These are phyloP conservation scores for Augiades crinisus DNA, from an alignment of 2,888 invertebrate genomes.

Conservation along the genomic window DNA sequence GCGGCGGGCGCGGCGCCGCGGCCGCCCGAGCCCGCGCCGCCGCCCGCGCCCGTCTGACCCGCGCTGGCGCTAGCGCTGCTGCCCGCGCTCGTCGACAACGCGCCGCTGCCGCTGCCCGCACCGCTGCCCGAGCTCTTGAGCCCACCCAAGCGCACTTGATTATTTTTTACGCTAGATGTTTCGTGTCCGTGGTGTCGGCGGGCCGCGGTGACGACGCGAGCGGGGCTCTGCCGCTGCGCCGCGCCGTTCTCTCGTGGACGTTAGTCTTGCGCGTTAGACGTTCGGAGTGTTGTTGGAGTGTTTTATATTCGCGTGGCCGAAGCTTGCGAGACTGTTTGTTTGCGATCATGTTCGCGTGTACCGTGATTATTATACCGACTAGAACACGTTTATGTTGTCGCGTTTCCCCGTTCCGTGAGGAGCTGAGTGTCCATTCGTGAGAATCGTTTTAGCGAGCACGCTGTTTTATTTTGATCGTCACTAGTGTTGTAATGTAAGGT, in stretches of 20 bases:
- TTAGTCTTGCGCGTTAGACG: slow-evolving; percentile 62
- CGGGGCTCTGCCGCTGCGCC: slow-evolving; percentile 45
- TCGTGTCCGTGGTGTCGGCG: slow-evolving; percentile 56
- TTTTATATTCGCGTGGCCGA: slow-evolving; percentile 74
- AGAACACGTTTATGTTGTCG: slow-evolving; percentile 51
- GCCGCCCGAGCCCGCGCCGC: slow-evolving; percentile 91
- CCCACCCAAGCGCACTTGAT: slow-evolving; percentile 74
- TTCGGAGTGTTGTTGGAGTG: slow-evolving; percentile 67
- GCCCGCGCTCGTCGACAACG: slow-evolving; percentile 74
- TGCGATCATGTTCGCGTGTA: slow-evolving; percentile 71
- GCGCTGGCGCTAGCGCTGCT: slow-evolving; percentile 79
- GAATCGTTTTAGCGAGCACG: slow-evolving; percentile 66
- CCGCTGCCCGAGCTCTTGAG: slow-evolving; percentile 78
- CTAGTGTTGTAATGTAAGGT: slow-evolving; percentile 74
- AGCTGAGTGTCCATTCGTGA: slow-evolving; percentile 57
- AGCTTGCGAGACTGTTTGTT: slow-evolving; percentile 74
- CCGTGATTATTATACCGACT: slow-evolving; percentile 52
- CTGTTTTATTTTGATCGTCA: slow-evolving; percentile 64
- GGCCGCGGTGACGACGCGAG: slow-evolving; percentile 53
- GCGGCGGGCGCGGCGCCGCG: slow-evolving; percentile 93
- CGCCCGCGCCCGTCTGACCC: slow-evolving; percentile 85
- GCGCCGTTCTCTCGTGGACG: slow-evolving; percentile 53
- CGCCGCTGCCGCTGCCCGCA: slow-evolving; percentile 77
- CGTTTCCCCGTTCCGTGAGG: slow-evolving; percentile 56
- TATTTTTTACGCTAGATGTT: slow-evolving; percentile 69